Conservation (phyloP, 2,113 vertebrate species). For the Excalfactoria chinensis region DNA sequence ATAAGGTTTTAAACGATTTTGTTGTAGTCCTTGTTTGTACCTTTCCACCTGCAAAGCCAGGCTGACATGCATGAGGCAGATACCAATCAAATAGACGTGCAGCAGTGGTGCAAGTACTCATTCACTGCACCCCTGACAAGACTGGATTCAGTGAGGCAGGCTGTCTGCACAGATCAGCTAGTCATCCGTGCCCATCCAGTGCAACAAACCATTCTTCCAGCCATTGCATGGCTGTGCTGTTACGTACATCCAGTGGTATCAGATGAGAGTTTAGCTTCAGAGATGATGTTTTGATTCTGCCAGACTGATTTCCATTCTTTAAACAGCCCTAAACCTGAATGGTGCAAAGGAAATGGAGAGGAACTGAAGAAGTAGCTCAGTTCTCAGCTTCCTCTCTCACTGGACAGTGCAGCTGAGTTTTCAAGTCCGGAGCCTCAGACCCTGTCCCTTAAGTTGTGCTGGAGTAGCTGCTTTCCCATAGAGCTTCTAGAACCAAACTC, state of each 20-base stretch:
- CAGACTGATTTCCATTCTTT: background rate
- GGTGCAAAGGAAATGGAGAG: background rate
- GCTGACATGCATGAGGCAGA: background rate
- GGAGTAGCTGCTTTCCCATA: background rate
- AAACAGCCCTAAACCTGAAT: background rate
- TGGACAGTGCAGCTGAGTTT: fast-evolving
- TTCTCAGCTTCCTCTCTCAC: background rate
- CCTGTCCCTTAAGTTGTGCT: background rate
- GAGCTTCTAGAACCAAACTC: background rate
- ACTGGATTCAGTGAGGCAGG: background rate
- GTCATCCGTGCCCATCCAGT: background rate
- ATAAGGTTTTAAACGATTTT: background rate
- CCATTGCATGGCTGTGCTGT: background rate
- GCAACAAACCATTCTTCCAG: background rate
- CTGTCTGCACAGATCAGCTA: background rate
- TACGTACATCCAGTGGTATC: background rate
- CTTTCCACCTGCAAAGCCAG: background rate
- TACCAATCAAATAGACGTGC: background rate
- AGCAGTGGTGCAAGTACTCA: background rate
- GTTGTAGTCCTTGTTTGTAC: background rate
- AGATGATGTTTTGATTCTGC: background rate
- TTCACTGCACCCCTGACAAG: background rate
- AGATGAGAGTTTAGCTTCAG: background rate
- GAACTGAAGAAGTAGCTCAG: background rate
- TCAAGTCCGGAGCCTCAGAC: background rate